Conservation (phyloP, 2,888 invertebrate species). For the Tanypteryx hageni region DNA sequence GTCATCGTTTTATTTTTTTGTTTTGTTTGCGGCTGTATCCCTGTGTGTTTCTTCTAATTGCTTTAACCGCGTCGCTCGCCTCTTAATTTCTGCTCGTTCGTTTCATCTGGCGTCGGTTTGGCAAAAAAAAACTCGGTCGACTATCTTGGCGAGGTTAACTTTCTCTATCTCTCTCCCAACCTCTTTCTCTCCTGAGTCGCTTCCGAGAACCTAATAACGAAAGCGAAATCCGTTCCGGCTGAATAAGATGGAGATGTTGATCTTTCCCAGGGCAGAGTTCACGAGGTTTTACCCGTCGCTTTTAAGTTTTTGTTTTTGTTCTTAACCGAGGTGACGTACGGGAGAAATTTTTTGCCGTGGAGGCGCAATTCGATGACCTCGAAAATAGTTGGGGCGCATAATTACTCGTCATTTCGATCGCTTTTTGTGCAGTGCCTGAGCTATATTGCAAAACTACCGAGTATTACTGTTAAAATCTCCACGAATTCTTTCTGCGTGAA, state of each 20-base stretch:
- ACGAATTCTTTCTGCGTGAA: too few relatives aligned
- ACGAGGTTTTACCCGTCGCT: neutral
- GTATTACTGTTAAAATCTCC: too few relatives aligned
- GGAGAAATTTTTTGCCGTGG: neutral
- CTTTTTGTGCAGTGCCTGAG: neutral
- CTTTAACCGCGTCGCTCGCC: conserved; percentile 30
- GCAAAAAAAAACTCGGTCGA: neutral
- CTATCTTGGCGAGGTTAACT: neutral
- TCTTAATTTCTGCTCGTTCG: conserved; percentile 32
- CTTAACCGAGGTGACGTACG: neutral
- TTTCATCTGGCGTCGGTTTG: neutral
- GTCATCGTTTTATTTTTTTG: neutral
- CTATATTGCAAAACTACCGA: too few relatives aligned
- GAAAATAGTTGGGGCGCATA: neutral
- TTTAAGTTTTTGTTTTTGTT: neutral
- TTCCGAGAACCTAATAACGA: conserved; percentile 10
- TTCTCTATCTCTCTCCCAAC: too few relatives aligned
- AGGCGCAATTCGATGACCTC: neutral
- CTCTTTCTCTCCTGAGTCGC: neutral
- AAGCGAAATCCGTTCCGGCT: conserved; percentile 24
- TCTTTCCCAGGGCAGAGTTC: neutral
- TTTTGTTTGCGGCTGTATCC: too few relatives aligned
- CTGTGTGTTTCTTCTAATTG: conserved; percentile 13
- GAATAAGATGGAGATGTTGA: neutral
- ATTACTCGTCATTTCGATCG: neutral